Evolutionary conservation across 2,113 vertebrate species (phyloP).

Genomic region (Danionella cerebrum): DNA sequence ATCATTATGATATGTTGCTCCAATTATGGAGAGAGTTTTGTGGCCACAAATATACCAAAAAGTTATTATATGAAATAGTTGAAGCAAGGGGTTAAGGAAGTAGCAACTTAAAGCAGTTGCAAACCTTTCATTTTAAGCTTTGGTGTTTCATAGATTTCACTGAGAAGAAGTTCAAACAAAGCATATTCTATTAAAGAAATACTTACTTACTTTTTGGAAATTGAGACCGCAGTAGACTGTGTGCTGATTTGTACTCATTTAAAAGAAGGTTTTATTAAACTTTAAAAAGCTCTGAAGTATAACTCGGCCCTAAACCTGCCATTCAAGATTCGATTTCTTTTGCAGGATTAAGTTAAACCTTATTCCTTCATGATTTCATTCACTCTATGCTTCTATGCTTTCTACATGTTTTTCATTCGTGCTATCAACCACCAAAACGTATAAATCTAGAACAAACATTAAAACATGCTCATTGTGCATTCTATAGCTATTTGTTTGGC

Average conservation of each 20-base stretch:
- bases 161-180: neutral
- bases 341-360: too few species aligned
- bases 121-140: neutral
- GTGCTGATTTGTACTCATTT: too few species aligned
- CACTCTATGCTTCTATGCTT: too few species aligned
- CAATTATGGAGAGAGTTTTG: slow-evolving; percentile 6
- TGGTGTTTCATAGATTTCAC: neutral
- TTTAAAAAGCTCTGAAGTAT: too few species aligned
- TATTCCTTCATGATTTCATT: too few species aligned
- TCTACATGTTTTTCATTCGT: too few species aligned
- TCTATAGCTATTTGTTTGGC: neutral
- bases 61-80: neutral
- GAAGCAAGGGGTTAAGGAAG: neutral
- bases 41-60: neutral
- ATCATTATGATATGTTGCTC: slow-evolving; percentile 21
- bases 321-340: too few species aligned
- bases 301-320: too few species aligned
- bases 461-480: neutral
- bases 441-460: too few species aligned
- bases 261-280: too few species aligned
- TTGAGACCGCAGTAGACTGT: too few species aligned
- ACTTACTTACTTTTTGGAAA: neutral
- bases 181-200: neutral
- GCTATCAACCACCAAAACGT: neutral
- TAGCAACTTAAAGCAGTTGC: neutral